Base-by-base conservation (phyloP, 2,888 invertebrate genomes). In the Meta bourneti region DNA sequence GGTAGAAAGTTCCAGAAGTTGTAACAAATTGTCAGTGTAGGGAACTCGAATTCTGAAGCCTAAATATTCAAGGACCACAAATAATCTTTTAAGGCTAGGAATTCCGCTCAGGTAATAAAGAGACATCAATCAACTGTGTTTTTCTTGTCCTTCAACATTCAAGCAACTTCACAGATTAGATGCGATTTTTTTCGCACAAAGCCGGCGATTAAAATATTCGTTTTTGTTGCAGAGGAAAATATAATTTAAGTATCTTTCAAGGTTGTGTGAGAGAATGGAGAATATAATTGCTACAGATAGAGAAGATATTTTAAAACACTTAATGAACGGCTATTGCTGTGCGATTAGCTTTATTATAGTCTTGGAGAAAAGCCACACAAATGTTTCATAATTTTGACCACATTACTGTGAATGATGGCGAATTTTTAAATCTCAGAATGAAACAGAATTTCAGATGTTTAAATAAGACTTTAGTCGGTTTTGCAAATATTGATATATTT, bases 161-260 rank as follows among this genome's bases (percentile, higher is more conserved):
- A 75, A 51, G 74, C 54, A 84, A 84, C 34, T 61, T 51, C 7
- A 16, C 20, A 74, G 84, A 75, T 84, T 75, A 84, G 52, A 34
- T 20, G 54, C 54, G 51, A 84, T 84, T 84, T 61, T 61, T 74
- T 84, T 54, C 48, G 7, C 34, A 34, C 16, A 75, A 84, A 75
- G 74, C 61, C 52, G 48, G 61, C 48, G 82, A 72, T 82, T 82
- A 72, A 79, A 79, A 19, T 54, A 34, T 34, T 34, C 79, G 54
- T 34, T 61, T 61, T 13, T 61, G 79, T 20, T 51, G n/a, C n/a
- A 16, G 52, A 51, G n/a, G n/a, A 34, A 61, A 79, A 19, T 13
- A 54, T 19, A 2, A 20, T 79, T 79, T 11, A 34, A 79, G 79
- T 16, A 61, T 34, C 34, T 9, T 13, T 61, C 34, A 79, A 79